A percentile compares a stretch with the other conserved stretches of the same genome.
Evolutionary conservation across 2,113 vertebrate genomes (phyloP).

Genomic region (Crotalus helleri): DNA sequence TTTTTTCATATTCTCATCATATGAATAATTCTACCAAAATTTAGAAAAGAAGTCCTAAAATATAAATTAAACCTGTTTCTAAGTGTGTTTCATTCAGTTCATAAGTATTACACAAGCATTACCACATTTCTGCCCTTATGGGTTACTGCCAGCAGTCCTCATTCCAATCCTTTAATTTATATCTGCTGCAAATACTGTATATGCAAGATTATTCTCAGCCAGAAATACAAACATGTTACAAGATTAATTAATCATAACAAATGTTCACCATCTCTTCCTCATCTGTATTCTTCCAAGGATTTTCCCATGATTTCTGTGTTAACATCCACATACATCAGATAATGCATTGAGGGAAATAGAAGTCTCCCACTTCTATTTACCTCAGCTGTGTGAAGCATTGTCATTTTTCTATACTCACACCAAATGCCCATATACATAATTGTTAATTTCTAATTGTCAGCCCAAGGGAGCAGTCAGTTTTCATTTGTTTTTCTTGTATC

Average conservation of each 20-base stretch:
- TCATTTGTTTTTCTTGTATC: neutral
- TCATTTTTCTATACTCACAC: neutral
- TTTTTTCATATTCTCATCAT: neutral
- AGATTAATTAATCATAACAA: neutral
- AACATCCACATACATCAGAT: neutral
- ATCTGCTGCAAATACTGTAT: neutral
- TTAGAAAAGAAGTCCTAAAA: neutral
- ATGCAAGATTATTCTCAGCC: neutral
- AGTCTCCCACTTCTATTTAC: neutral
- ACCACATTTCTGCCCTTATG: neutral
- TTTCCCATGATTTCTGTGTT: neutral
- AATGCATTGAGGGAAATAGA: neutral
- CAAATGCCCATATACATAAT: neutral
- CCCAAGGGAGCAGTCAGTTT: neutral
- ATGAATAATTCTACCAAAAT: neutral
- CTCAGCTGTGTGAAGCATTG: neutral
- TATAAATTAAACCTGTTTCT: neutral
- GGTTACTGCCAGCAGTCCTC: neutral
- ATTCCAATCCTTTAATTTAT: neutral
- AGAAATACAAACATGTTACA: neutral
- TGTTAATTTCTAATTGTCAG: neutral
- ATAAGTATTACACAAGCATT: neutral
- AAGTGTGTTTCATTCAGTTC: neutral
- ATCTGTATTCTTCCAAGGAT: neutral
- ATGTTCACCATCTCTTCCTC: neutral